A percentile compares a stretch with the other conserved stretches of the same genome.
Conservation (phyloP, 2,888 invertebrate species). For the Plemyria rubiginata region DNA sequence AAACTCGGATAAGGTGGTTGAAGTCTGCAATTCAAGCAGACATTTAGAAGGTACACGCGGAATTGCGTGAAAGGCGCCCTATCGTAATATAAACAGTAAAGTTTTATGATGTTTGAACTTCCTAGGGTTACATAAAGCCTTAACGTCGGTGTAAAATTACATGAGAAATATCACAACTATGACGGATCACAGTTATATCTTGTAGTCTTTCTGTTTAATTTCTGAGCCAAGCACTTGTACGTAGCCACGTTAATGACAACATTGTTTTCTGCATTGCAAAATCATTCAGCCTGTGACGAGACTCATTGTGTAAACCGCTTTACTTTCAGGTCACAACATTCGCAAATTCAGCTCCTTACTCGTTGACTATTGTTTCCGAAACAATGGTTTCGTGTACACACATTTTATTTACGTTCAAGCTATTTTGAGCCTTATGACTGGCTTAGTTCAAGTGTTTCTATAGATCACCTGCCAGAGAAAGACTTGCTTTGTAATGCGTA, state of each 20-base stretch:
- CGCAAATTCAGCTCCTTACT: conserved; percentile 56
- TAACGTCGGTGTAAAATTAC: conserved; percentile 5
- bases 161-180: conserved; percentile 7
- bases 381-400: conserved; percentile 50
- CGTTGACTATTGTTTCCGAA: conserved; percentile 53
- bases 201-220: conserved; percentile 2
- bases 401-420: conserved; percentile 11
- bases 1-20: conserved; percentile 1
- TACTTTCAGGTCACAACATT: conserved; percentile 43
- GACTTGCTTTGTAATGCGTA: conserved; percentile 3
- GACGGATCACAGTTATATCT: conserved; percentile 2
- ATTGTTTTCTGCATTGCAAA: conserved; percentile 26
- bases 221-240: neutral
- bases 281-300: conserved; percentile 34
- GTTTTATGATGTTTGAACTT: conserved; percentile 28
- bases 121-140: conserved; percentile 16
- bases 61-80: conserved; percentile 27
- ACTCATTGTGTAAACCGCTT: conserved; percentile 42
- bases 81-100: conserved; percentile 19
- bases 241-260: conserved; percentile 20
- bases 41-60: conserved; percentile 11
- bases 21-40: conserved; percentile 8
- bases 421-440: conserved; percentile 8
- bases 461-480: conserved; percentile 1
- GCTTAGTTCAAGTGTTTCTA: conserved; percentile 5